A percentile compares a stretch with the other conserved stretches of the same genome.
phyloP scores from a whole-genome alignment of 2,888 invertebrate genomes.

The Hypena proboscidalis region DNA sequence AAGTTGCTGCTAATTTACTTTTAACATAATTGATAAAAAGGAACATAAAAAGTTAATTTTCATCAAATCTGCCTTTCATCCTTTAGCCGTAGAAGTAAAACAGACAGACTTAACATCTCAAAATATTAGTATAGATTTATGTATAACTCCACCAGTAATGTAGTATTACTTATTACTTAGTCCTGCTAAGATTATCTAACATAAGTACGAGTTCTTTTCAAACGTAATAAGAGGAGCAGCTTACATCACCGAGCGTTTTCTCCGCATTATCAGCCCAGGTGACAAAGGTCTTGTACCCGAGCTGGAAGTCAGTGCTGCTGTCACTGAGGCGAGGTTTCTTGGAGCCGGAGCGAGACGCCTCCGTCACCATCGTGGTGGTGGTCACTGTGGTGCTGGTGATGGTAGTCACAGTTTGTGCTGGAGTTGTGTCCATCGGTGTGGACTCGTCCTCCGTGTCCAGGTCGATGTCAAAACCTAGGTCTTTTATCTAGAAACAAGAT shows the following conservation, averaged over 20 bases:
- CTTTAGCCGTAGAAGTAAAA: too few relatives aligned
- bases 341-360: slow-evolving; percentile 24
- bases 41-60: too few relatives aligned
- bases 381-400: slow-evolving; percentile 14
- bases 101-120: too few relatives aligned
- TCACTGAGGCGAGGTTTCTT: slow-evolving; percentile 68
- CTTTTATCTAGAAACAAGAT: slow-evolving; percentile 81
- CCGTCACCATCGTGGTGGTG: background rate
- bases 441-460: slow-evolving; percentile 54
- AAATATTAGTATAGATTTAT: too few relatives aligned
- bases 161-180: too few relatives aligned
- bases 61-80: too few relatives aligned
- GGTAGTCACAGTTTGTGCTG: slow-evolving; percentile 49
- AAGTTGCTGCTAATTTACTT: too few relatives aligned
- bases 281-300: slow-evolving; percentile 78
- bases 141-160: too few relatives aligned
- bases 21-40: too few relatives aligned
- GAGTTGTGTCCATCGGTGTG: slow-evolving; percentile 59
- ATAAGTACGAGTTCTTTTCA: background rate
- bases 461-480: slow-evolving; percentile 85
- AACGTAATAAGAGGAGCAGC: slow-evolving; percentile 3
- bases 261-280: slow-evolving; percentile 70
- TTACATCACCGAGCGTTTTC: slow-evolving; percentile 57
- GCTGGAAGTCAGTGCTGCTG: slow-evolving; percentile 75
- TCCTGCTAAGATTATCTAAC: too few relatives aligned